Evolutionary conservation across 2,113 vertebrate species (phyloP).

Genomic region (Spheniscus mendiculus): DNA sequence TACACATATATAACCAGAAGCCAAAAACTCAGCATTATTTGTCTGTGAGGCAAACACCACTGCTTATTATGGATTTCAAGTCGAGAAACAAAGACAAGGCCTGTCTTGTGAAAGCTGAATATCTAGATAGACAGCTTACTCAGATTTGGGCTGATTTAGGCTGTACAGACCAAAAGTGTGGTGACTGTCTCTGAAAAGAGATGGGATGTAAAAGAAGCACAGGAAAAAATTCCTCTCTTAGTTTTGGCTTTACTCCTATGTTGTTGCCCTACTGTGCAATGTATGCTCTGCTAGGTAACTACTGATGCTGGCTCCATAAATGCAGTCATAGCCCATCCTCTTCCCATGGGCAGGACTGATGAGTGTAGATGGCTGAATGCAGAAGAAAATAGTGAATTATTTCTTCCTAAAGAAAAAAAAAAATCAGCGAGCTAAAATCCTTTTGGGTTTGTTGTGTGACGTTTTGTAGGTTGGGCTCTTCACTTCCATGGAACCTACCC

Average conservation of each 20-base stretch:
- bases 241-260: background rate
- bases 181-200: background rate
- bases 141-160: background rate
- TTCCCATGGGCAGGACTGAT: background rate
- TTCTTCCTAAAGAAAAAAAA: background rate
- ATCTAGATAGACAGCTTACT: background rate
- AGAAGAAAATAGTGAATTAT: background rate
- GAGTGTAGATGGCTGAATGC: background rate
- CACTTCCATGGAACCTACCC: background rate
- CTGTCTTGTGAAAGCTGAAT: background rate
- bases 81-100: background rate
- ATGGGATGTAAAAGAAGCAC: background rate
- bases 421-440: background rate
- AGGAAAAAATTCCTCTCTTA: background rate
- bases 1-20: background rate
- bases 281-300: background rate
- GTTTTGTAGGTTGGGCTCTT: background rate
- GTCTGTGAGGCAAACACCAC: background rate
- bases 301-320: background rate
- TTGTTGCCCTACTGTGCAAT: background rate
- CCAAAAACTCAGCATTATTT: background rate
- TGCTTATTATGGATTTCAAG: background rate
- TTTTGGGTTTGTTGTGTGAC: background rate
- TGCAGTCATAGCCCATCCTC: background rate
- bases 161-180: background rate